Evolutionary conservation across 2,888 invertebrate genomes (phyloP), one percentile per base, ranked within the genome.

Genomic region (Nemotelus nigrinus): DNA sequence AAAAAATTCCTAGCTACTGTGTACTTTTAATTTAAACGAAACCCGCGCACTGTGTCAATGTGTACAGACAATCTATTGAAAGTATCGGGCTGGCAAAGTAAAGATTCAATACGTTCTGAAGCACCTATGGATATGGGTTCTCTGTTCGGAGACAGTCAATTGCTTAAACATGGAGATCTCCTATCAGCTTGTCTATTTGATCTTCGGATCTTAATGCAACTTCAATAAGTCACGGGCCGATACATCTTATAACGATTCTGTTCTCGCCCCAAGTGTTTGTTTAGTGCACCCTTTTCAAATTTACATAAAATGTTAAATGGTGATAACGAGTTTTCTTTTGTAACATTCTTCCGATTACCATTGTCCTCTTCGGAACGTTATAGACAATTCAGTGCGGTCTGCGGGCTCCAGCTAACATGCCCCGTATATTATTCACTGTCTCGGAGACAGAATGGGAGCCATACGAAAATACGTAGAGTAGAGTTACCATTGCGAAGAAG

Each of bases 291-390:
- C 74, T 60, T 74, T 60, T 48, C 60, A 74, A 72, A 74, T 74
- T 74, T 74, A 74, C 74, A 74, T 74, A 74, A 74, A 60, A 74
- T 74, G 74, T 74, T 74, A 74, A 74, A 74, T 60, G 74, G 74
- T 48, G 74, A 74, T 74, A 74, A 74, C 74, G 74, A 74, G 60
- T 60, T 74, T 74, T 74, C 74, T 74, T 74, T 74, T 74, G 74
- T 74, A 74, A 74, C 43, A 63, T 50, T 74, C 74, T 60, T 60
- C 74, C 74, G 74, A 74, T 74, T 74, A 74, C 74, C 41, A 74
- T 74, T 74, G 74, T 74, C 74, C 74, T 60, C 48, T 48, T 41
- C 10, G 47, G 25, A 48, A 39, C 55, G 55, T 55, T 45, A 55
- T 25, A 25, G 25, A 25, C 25, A 25, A 25, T 25, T 25, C 25